Percentiles rank a stretch among this genome's conserved stretches.
Conservation (phyloP, 92 coral and sea anemone species). For the Epizoanthus illoricatus region DNA sequence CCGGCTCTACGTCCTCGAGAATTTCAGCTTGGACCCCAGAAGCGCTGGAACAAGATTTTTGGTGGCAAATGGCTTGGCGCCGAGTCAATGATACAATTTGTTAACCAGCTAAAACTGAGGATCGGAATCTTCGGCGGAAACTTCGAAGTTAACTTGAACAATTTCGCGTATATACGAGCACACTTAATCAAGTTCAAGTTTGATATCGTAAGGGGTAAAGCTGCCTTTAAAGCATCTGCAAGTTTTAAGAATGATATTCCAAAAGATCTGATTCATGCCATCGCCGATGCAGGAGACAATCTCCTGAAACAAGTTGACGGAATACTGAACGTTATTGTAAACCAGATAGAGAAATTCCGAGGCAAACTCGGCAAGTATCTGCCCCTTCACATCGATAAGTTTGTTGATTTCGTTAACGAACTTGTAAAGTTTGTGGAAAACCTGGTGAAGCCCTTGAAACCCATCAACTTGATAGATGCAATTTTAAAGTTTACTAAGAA, state of each 20-base stretch:
- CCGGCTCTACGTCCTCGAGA: slow-evolving; percentile 91
- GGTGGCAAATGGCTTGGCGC: slow-evolving; percentile 91
- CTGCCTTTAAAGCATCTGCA: slow-evolving; percentile 91
- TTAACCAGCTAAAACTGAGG: slow-evolving; percentile 80
- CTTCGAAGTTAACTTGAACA: slow-evolving; percentile 85
- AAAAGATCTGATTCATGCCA: slow-evolving; percentile 87
- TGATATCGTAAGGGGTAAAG: slow-evolving; percentile 82
- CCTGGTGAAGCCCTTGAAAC: slow-evolving; percentile 73
- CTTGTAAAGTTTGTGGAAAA: slow-evolving; percentile 69
- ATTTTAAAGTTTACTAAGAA: slow-evolving; percentile 68
- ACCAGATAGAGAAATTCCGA: slow-evolving; percentile 68
- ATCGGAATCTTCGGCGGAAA: slow-evolving; percentile 94
- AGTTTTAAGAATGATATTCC: slow-evolving; percentile 97
- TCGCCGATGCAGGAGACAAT: slow-evolving; percentile 92
- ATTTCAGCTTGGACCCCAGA: slow-evolving; percentile 74
- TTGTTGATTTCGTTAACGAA: slow-evolving; percentile 73
- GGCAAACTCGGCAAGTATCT: slow-evolving; percentile 63
- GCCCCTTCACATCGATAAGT: slow-evolving; percentile 65
- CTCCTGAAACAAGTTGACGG: slow-evolving; percentile 72
- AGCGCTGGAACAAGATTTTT: slow-evolving; percentile 77
- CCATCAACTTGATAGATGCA: slow-evolving; percentile 67
- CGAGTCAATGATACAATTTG: slow-evolving; percentile 74
- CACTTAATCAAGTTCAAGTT: slow-evolving; percentile 76
- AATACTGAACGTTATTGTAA: slow-evolving; percentile 67
- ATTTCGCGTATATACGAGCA: slow-evolving; percentile 73